Base-by-base conservation (phyloP, 2,888 invertebrate genomes). In the Lithophane semibrunnea region DNA sequence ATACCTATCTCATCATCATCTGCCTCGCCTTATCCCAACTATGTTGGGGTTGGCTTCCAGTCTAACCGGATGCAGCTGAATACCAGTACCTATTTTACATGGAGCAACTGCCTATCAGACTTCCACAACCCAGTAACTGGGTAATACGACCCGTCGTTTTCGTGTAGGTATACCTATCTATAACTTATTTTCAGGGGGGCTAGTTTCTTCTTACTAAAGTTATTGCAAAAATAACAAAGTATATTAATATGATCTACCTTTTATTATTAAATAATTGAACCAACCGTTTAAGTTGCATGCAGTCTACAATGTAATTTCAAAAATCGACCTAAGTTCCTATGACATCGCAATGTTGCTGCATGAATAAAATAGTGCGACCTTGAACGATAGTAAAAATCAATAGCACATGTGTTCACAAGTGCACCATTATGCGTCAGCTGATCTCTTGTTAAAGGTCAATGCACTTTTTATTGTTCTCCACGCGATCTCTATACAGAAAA, bases 401-500 rank as follows among this genome's bases (percentile, higher is more conserved):
- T 96, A 95, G 86, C 80, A 79, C 89, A 90, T 90, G 89, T 88
- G 88, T 90, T 89, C 89, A 90, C 96, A 96, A 96, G 96, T 96
- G 96, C 95, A 95, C 92, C 90, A 94, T 95, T 95, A 93, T 94
- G 86, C 91, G 94, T 96, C 96, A 96, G 96, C 96, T 96, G 96
- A 96, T 96, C 93, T 92, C 86, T 90, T 91, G 92, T 91, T 89
- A 91, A 92, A 94, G 96, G 96, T 96, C 96, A 96, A 93, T 94
- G 96, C 93, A 94, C 96, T 95, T 91, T 92, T 87, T 91, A 94
- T 95, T 95, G 94, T 94, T 93, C 94, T 94, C 93, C 73, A 73
- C 71, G 85, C 80, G 71, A 84, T 84, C 88, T 90, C 86, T 91
- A 92, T 94, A 93, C 84, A 93, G 89, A 96, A 95, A 96, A 92